phyloP scores from a whole-genome alignment of 1,140 invertebrate species.

The Macrobrachium nipponense region DNA sequence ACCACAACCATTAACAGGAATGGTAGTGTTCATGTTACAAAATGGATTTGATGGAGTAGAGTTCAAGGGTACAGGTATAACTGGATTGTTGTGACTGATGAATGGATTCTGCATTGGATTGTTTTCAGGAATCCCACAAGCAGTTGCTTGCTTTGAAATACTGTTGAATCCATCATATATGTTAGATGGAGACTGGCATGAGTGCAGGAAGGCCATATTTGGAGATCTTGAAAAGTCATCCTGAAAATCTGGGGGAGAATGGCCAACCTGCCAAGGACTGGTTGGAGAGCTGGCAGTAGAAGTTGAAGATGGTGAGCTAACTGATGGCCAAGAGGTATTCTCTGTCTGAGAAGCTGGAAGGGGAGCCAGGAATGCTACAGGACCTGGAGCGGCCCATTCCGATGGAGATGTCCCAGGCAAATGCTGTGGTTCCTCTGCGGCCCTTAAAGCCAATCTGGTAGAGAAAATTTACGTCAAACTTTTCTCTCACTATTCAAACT shows the following conservation, averaged over 20 bases:
- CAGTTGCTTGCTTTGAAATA: neutral
- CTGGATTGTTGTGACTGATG: neutral
- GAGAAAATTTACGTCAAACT: neutral
- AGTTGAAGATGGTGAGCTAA: constrained; percentile 31
- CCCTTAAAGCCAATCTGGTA: constrained; percentile 46
- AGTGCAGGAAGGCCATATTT: constrained; percentile 45
- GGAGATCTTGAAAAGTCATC: constrained; percentile 34
- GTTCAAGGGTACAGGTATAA: neutral
- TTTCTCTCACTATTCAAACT: no score
- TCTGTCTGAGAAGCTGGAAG: constrained; percentile 51
- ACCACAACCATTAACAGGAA: constrained; percentile 2
- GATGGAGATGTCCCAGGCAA: constrained; percentile 38
- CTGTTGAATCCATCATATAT: neutral
- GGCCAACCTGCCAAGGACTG: constrained; percentile 31
- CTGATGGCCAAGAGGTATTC: constrained; percentile 51
- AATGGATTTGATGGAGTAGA: neutral
- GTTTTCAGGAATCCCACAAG: neutral
- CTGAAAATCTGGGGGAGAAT: constrained; percentile 33
- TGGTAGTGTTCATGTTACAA: no score
- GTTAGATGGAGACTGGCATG: constrained; percentile 44
- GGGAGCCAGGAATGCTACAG: constrained; percentile 54
- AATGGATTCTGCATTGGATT: neutral
- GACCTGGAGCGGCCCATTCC: constrained; percentile 33
- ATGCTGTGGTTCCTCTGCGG: constrained; percentile 16
- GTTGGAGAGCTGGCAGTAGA: constrained; percentile 22